A percentile compares a stretch with the other conserved stretches of the same genome.
Evolutionary conservation across 2,797 vertebrate species (phyloP).

Genomic region (Tragelaphus oryx): DNA sequence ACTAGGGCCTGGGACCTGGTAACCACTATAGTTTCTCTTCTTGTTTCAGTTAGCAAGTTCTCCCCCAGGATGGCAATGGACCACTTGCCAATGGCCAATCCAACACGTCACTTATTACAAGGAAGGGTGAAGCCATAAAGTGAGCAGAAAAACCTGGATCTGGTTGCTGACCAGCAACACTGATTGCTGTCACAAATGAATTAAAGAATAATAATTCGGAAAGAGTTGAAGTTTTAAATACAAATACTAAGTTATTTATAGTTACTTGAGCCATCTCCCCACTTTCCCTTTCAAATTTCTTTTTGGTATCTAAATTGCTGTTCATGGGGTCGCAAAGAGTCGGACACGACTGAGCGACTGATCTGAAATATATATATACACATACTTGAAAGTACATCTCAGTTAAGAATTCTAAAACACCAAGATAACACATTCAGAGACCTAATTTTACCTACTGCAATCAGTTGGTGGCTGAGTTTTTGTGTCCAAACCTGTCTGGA

Average conservation of each 20-base stretch:
- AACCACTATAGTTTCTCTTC: neutral
- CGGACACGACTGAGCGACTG: no score
- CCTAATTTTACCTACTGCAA: neutral
- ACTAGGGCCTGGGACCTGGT: neutral
- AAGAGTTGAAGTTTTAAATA: neutral
- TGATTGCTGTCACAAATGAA: neutral
- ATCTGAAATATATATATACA: neutral
- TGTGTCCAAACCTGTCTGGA: conserved; percentile 31
- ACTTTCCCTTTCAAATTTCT: neutral
- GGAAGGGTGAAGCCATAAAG: neutral
- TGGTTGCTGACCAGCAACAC: neutral
- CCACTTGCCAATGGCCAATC: neutral
- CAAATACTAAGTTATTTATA: neutral
- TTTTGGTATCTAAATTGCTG: neutral
- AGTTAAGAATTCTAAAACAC: neutral
- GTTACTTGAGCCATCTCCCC: neutral
- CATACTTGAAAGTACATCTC: neutral
- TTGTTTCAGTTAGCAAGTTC: neutral
- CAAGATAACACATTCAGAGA: neutral
- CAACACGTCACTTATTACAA: neutral
- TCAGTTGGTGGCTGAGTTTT: neutral
- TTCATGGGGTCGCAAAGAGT: no score
- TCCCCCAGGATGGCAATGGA: neutral
- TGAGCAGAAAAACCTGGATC: neutral
- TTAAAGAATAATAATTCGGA: neutral